Evolutionary conservation across 1,140 invertebrate genomes (phyloP).

Genomic region (Drosophila ohnishii): DNA sequence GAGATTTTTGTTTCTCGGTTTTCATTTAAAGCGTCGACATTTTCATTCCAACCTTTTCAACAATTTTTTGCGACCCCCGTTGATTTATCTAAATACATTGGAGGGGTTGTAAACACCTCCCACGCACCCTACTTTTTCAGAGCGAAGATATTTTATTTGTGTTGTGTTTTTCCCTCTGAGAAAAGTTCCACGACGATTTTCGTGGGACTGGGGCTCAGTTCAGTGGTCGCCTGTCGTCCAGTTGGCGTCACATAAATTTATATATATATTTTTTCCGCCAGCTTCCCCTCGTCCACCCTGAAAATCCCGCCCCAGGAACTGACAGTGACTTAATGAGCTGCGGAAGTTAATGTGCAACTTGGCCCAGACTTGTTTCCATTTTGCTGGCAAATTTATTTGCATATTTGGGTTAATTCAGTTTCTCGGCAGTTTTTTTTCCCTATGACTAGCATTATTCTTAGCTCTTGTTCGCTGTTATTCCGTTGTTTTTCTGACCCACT

Average conservation of each 20-base stretch:
- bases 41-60: conserved; percentile 65
- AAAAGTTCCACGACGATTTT: conserved; percentile 20
- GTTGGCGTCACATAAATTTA: conserved; percentile 79
- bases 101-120: conserved; percentile 18
- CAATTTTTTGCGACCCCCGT: conserved; percentile 39
- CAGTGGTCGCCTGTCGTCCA: conserved; percentile 61
- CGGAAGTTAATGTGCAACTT: conserved; percentile 78
- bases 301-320: conserved; percentile 21
- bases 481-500: conserved; percentile 32
- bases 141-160: conserved; percentile 48
- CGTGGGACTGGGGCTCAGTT: conserved; percentile 10
- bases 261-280: conserved; percentile 67
- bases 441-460: conserved; percentile 56
- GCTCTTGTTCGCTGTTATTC: conserved; percentile 6
- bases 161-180: conserved; percentile 14
- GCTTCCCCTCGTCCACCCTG: conserved; percentile 17
- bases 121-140: conserved; percentile 6
- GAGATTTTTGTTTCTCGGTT: conserved; percentile 35
- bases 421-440: conserved; percentile 39
- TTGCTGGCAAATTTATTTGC: conserved; percentile 70
- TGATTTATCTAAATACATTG: conserved; percentile 42
- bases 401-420: conserved; percentile 76
- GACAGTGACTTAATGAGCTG: conserved; percentile 80
- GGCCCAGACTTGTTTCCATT: conserved; percentile 53
- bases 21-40: conserved; percentile 67